Evolutionary conservation across 2,888 invertebrate genomes (phyloP), one percentile per base, ranked within the genome.

Genomic region (Lycophotia porphyrea): DNA sequence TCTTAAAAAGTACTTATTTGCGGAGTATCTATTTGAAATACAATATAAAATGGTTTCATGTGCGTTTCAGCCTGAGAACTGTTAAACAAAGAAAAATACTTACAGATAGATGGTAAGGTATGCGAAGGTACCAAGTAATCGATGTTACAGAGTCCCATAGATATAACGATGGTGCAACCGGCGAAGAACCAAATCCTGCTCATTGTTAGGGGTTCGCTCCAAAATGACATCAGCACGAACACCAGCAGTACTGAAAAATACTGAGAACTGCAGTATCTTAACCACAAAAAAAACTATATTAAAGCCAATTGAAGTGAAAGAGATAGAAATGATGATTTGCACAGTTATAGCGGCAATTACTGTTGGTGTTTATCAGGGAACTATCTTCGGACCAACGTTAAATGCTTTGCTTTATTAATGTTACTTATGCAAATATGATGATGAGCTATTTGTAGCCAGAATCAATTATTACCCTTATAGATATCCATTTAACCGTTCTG

Each of bases 181-280:
- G 92, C 87, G 81, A 94, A 94, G 87, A 95, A 94, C 93, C 93
- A 94, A 11, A 96, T 91, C 21, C 95, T 88, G 3, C 88, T 87
- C 88, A 94, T 87, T 4, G 89, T 92, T 11, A 96, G 81, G 0
- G 95, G 92, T 27, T 95, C 93, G 18, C 91, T 92, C 95, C 95
- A 96, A 82, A 96, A 96, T 0, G 96, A 95, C 84, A 95, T 88
- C 0, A 96, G 87, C 0, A 95, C 84, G 81, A 96, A 96, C 1
- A 89, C 86, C 2, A 93, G 81, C 0, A 96, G 83, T 5, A 94
- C 96, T 96, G 90, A 80, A 95, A 93, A 58, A 27, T 34, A 27
- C 11, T 27, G 3, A 31, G 39, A 39, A 11, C 18, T 9, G 5
- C 34, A 24, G 4, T 66, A 9, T 58, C 7, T 7, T 2, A 7